Conservation (phyloP, 2,113 vertebrate species). For the Tragelaphus imberbis region DNA sequence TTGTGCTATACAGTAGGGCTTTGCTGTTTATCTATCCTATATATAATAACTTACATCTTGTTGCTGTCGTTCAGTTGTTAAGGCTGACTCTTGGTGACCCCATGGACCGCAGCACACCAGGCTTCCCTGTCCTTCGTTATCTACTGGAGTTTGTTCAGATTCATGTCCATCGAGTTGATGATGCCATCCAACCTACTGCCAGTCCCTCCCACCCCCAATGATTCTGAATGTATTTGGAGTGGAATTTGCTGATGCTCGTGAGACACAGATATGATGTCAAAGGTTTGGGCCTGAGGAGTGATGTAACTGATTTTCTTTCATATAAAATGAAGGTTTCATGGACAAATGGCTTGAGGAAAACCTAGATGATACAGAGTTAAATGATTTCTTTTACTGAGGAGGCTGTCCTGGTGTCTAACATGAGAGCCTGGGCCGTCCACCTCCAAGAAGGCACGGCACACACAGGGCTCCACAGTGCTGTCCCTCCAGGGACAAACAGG, state of each 20-base stretch:
- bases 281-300: not conserved
- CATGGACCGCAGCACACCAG: accelerated
- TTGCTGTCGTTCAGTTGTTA: not conserved
- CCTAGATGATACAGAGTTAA: not conserved
- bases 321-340: not conserved
- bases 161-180: not conserved
- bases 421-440: not conserved
- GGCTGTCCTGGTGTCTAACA: not conserved
- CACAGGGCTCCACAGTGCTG: accelerated
- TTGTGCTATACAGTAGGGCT: not conserved
- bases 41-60: not conserved
- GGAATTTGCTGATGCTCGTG: not conserved
- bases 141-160: not conserved
- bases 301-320: not conserved
- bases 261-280: not conserved
- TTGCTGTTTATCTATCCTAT: not conserved
- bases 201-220: not conserved
- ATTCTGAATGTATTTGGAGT: not conserved
- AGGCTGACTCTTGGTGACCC: not conserved
- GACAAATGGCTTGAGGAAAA: not conserved
- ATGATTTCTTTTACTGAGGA: not conserved
- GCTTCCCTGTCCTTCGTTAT: not conserved
- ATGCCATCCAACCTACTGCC: not conserved
- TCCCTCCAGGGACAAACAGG: not conserved
- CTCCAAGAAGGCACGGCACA: not conserved